phyloP scores from a whole-genome alignment of 2,888 invertebrate genomes.

The Apoda limacodes region DNA sequence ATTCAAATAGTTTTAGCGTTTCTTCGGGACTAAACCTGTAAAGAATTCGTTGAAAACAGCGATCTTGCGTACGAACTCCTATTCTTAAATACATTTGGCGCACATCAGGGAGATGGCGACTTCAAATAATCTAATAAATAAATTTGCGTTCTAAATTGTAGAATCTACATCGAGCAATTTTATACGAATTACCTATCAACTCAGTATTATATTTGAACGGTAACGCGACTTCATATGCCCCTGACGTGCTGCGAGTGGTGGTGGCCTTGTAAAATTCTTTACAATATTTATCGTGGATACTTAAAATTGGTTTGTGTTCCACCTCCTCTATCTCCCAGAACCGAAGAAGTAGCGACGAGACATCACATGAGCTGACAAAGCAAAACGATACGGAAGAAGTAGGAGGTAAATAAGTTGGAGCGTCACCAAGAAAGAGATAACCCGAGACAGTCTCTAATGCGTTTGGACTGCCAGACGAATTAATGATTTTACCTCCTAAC shows the following conservation, averaged over 20 bases:
- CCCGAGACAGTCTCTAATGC: slow-evolving; percentile 8
- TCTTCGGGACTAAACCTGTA: slow-evolving; percentile 10
- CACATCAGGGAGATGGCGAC: slow-evolving; percentile 10
- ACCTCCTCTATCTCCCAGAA: slow-evolving; percentile 6
- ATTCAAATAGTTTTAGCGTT: slow-evolving; percentile 6
- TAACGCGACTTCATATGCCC: slow-evolving; percentile 6
- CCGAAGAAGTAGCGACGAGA: slow-evolving; percentile 3
- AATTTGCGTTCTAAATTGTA: slow-evolving; percentile 12
- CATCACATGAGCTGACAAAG: slow-evolving; percentile 2
- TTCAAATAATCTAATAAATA: slow-evolving; percentile 3
- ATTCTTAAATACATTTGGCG: slow-evolving; percentile 11
- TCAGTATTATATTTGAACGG: slow-evolving; percentile 6
- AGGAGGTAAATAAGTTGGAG: not conserved
- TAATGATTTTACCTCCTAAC: slow-evolving; percentile 6
- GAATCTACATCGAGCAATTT: slow-evolving; percentile 3
- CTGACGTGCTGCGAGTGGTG: slow-evolving; percentile 3
- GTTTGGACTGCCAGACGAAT: slow-evolving; percentile 1
- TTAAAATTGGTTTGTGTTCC: slow-evolving; percentile 3
- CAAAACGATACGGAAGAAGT: not conserved
- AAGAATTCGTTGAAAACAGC: slow-evolving; percentile 12
- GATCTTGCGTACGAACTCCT: slow-evolving; percentile 4
- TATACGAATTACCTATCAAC: not conserved
- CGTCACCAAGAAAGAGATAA: slow-evolving; percentile 8
- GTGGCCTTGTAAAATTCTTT: slow-evolving; percentile 6
- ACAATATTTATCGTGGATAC: slow-evolving; percentile 8